These are phyloP conservation scores for Drosophila subobscura DNA, from an alignment of 1,140 invertebrate genomes.

Conservation along the genomic window DNA sequence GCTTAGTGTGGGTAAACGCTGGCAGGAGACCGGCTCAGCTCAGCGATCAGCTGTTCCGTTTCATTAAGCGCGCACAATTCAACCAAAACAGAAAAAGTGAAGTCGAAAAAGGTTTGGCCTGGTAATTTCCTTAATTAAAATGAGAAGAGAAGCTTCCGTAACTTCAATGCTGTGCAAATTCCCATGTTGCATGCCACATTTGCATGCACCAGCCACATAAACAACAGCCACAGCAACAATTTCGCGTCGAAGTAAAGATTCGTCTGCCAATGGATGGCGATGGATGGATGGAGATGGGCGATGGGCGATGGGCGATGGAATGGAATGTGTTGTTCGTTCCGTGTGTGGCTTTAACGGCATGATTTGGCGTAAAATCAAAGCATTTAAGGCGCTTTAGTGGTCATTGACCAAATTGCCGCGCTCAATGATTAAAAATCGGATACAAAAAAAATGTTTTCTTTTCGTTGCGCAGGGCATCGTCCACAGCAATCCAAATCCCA, in stretches of 20 bases:
- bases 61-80: slow-evolving; percentile 15
- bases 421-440: slow-evolving; percentile 28
- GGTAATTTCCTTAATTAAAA: slow-evolving; percentile 43
- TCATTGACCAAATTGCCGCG: slow-evolving; percentile 55
- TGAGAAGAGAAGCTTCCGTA: slow-evolving; percentile 16
- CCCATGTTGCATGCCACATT: slow-evolving; percentile 24
- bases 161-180: background rate
- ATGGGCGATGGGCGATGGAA: background rate
- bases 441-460: slow-evolving; percentile 18
- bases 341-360: slow-evolving; percentile 75
- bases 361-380: slow-evolving; percentile 66
- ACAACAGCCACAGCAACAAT: slow-evolving; percentile 11
- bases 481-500: slow-evolving; percentile 73
- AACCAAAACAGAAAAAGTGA: slow-evolving; percentile 1
- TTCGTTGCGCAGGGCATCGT: slow-evolving; percentile 57
- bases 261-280: slow-evolving; percentile 10
- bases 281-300: background rate
- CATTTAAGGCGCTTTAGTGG: slow-evolving; percentile 73
- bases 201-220: slow-evolving; percentile 29
- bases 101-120: background rate
- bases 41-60: background rate
- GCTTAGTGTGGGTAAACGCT: no score
- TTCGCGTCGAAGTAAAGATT: slow-evolving; percentile 51
- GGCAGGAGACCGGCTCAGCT: no score
- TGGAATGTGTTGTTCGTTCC: slow-evolving; percentile 44